A percentile compares a stretch with the other conserved stretches of the same genome.
phyloP scores from a whole-genome alignment of 2,797 vertebrate genomes.

The Pelodytes ibericus region DNA sequence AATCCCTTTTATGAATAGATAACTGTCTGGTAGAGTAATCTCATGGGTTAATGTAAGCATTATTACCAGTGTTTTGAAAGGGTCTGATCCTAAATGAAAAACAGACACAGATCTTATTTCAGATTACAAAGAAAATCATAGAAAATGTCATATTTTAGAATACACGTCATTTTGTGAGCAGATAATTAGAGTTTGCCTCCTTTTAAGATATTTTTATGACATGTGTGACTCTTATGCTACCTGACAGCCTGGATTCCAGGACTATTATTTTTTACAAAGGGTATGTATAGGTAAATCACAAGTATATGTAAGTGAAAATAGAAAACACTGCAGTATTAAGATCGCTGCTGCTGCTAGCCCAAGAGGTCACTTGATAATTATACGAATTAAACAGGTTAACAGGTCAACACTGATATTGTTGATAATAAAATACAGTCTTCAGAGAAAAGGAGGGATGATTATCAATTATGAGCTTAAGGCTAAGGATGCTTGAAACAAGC shows the following conservation, averaged over 20 bases:
- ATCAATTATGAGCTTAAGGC: slow-evolving; percentile 14
- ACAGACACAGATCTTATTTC: slow-evolving; percentile 24
- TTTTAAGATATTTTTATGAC: slow-evolving; percentile 32
- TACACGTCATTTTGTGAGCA: slow-evolving; percentile 27
- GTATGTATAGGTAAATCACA: slow-evolving; percentile 13
- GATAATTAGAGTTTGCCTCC: slow-evolving; percentile 19
- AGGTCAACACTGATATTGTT: slow-evolving; percentile 34
- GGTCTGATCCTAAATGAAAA: slow-evolving; percentile 12
- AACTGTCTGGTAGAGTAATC: slow-evolving; percentile 6
- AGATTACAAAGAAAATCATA: slow-evolving; percentile 36
- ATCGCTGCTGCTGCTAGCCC: slow-evolving; percentile 15
- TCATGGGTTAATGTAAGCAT: slow-evolving; percentile 30
- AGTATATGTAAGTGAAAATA: background rate
- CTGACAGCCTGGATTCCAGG: slow-evolving; percentile 28
- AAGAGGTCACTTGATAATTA: slow-evolving; percentile 35
- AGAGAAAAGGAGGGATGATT: slow-evolving; percentile 23
- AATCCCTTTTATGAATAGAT: slow-evolving; percentile 5
- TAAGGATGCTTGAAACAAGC: slow-evolving; percentile 15
- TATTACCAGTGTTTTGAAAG: slow-evolving; percentile 22
- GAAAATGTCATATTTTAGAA: slow-evolving; percentile 33
- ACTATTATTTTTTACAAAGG: slow-evolving; percentile 1
- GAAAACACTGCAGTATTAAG: background rate
- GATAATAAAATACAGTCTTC: slow-evolving; percentile 23
- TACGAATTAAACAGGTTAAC: slow-evolving; percentile 41
- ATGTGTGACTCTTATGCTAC: slow-evolving; percentile 30